Percentiles rank a stretch among this genome's conserved stretches.
Evolutionary conservation across 1,140 invertebrate genomes (phyloP).

Genomic region (Globodera rostochiensis): DNA sequence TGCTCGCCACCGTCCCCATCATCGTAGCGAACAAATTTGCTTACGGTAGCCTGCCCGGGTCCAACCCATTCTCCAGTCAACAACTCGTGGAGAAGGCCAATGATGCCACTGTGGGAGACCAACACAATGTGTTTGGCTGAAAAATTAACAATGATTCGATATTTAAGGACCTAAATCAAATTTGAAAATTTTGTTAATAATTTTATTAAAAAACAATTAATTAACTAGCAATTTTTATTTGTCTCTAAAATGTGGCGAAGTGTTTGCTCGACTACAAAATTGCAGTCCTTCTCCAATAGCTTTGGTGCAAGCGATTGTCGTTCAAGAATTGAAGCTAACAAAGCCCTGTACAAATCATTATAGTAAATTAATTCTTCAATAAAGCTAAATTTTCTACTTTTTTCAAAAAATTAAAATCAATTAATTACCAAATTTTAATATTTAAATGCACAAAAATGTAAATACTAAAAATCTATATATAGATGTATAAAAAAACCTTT

Average conservation of each 20-base stretch:
- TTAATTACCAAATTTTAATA: too few relatives aligned
- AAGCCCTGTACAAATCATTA: too few relatives aligned
- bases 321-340: too few relatives aligned
- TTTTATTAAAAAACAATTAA: neutral
- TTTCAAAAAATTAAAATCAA: too few relatives aligned
- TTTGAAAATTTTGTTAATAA: neutral
- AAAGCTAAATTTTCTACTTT: too few relatives aligned
- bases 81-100: neutral
- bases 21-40: neutral
- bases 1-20: neutral
- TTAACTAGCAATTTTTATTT: neutral
- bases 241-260: neutral
- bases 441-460: too few relatives aligned
- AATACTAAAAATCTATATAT: too few relatives aligned
- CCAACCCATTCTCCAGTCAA: neutral
- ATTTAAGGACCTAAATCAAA: too few relatives aligned
- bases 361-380: too few relatives aligned
- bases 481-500: neutral
- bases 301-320: neutral
- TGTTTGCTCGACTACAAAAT: neutral
- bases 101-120: neutral
- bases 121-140: neutral
- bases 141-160: neutral
- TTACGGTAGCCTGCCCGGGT: neutral
- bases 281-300: neutral